Evolutionary conservation across 2,113 vertebrate species (phyloP).

Genomic region (Amphilophus citrinellus): DNA sequence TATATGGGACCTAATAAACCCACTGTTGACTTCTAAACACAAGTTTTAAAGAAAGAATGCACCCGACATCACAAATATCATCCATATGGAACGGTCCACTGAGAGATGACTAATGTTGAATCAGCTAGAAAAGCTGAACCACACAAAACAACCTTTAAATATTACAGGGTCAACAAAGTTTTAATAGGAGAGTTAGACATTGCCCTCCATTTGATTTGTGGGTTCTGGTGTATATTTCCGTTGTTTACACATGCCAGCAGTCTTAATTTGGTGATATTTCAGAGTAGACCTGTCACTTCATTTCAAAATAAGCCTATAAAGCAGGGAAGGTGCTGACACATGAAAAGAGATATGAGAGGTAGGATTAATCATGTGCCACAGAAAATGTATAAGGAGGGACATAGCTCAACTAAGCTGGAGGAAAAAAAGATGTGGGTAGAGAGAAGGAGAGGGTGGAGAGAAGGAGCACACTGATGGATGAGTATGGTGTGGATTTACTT

Average conservation of each 20-base stretch:
- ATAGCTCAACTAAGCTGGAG: slow-evolving; percentile 52
- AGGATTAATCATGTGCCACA: slow-evolving; percentile 72
- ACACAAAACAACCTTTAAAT: slow-evolving; percentile 42
- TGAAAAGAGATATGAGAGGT: slow-evolving; percentile 66
- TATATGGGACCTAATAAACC: slow-evolving; percentile 1
- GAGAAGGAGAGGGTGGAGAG: slow-evolving; percentile 4
- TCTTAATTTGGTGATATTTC: slow-evolving; percentile 78
- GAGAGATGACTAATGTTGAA: slow-evolving; percentile 17
- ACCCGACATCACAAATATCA: slow-evolving; percentile 14
- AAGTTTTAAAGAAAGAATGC: slow-evolving; percentile 13
- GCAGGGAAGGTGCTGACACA: slow-evolving; percentile 72
- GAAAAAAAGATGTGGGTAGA: not conserved
- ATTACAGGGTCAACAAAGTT: slow-evolving; percentile 66
- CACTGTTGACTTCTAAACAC: slow-evolving; percentile 21
- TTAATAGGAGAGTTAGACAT: slow-evolving; percentile 37
- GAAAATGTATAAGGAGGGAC: slow-evolving; percentile 55
- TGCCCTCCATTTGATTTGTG: slow-evolving; percentile 51
- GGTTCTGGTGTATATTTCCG: slow-evolving; percentile 51
- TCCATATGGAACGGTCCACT: not conserved
- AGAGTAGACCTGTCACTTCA: slow-evolving; percentile 69
- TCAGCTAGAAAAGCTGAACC: slow-evolving; percentile 25
- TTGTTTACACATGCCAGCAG: slow-evolving; percentile 74
- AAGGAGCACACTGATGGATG: slow-evolving; percentile 60
- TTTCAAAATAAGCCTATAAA: slow-evolving; percentile 75
- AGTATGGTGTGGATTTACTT: slow-evolving; percentile 49